Percentiles rank a stretch among this genome's conserved stretches.
Conservation (phyloP, 2,797 vertebrate genomes). For the Sebastes goodei region DNA sequence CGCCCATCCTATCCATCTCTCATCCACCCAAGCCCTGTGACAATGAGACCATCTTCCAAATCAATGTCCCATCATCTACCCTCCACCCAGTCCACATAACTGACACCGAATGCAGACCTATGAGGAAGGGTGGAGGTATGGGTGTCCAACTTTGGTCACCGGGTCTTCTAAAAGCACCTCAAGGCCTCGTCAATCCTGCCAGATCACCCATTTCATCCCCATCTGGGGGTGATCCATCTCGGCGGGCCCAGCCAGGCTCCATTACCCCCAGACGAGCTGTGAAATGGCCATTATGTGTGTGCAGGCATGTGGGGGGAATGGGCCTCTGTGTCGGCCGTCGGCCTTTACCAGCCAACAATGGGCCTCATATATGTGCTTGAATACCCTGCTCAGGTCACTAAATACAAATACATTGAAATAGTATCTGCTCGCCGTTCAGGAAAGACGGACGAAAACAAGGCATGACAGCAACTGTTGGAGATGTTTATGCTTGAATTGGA, state of each 20-base stretch:
- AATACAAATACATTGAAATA: slow-evolving; percentile 53
- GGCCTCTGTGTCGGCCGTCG: slow-evolving; percentile 57
- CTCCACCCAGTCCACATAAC: not conserved
- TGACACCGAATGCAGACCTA: slow-evolving; percentile 1
- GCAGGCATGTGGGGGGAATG: slow-evolving; percentile 72
- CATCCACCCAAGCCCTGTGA: not conserved
- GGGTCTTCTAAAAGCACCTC: slow-evolving; percentile 60
- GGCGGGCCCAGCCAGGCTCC: slow-evolving; percentile 67
- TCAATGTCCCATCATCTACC: slow-evolving; percentile 14
- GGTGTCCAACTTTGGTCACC: slow-evolving; percentile 45
- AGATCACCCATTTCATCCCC: slow-evolving; percentile 81
- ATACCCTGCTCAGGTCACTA: slow-evolving; percentile 45
- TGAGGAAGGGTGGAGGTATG: slow-evolving; percentile 1
- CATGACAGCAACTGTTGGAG: not conserved
- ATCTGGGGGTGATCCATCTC: slow-evolving; percentile 78
- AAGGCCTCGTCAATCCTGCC: slow-evolving; percentile 72
- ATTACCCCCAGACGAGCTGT: slow-evolving; percentile 81
- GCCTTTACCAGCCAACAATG: slow-evolving; percentile 67
- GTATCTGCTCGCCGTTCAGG: slow-evolving; percentile 15
- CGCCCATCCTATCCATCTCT: not conserved
- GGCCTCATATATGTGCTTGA: slow-evolving; percentile 48
- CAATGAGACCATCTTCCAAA: slow-evolving; percentile 39
- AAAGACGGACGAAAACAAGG: slow-evolving; percentile 3
- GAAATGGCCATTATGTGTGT: slow-evolving; percentile 82
- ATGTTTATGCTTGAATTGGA: slow-evolving; percentile 19